Percentiles rank a stretch among this genome's conserved stretches.
These are phyloP conservation scores for Progne subis DNA, from an alignment of 2,113 vertebrate species.

Conservation along the genomic window DNA sequence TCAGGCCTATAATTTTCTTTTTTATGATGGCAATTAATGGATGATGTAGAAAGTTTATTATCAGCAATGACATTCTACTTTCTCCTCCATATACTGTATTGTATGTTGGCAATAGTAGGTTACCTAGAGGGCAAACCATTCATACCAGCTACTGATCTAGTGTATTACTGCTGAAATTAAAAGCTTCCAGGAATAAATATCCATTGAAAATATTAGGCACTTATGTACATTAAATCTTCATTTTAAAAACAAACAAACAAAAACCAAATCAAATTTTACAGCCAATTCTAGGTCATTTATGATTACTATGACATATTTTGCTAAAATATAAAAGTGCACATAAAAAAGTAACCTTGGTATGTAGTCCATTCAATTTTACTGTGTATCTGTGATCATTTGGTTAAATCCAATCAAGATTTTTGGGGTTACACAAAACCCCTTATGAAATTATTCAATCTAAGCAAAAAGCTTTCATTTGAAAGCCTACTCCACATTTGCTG, in stretches of 20 bases:
- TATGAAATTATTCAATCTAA: neutral
- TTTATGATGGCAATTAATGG: neutral
- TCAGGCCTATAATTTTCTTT: neutral
- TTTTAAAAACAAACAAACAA: neutral
- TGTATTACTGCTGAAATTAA: neutral
- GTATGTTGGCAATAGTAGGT: neutral
- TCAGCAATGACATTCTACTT: neutral
- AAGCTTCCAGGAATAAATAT: neutral
- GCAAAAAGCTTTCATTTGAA: neutral
- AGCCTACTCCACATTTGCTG: neutral
- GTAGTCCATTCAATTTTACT: neutral
- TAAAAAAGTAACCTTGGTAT: neutral
- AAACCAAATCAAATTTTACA: neutral
- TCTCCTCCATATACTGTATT: neutral
- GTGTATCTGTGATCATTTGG: neutral
- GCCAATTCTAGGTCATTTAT: neutral
- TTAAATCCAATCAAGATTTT: neutral
- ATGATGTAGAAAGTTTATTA: neutral
- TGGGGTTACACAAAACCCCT: neutral
- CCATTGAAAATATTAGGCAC: neutral
- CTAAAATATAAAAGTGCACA: neutral
- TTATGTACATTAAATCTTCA: neutral
- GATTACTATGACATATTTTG: neutral
- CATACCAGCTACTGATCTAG: neutral
- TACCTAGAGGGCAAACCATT: neutral